phyloP scores from a whole-genome alignment of 2,888 invertebrate species.

The Bugula neritina region DNA sequence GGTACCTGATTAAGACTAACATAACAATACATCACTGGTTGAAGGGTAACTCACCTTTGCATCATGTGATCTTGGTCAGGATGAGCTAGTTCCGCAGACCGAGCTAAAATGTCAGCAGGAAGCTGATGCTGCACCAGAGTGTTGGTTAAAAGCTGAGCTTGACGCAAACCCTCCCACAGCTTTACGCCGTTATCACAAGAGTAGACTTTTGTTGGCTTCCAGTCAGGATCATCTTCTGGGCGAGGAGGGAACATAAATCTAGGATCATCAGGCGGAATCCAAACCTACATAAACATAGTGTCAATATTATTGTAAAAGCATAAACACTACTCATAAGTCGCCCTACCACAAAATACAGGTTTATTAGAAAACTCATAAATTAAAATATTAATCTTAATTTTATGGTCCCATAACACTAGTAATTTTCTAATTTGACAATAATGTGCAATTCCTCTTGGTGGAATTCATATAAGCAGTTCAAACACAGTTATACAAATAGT shows the following conservation, averaged over 20 bases:
- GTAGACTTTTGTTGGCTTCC: conserved; percentile 53
- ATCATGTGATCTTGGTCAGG: conserved; percentile 11
- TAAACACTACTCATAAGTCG: no score
- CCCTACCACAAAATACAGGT: no score
- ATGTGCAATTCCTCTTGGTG: no score
- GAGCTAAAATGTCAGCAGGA: conserved; percentile 38
- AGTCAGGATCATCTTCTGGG: conserved; percentile 45
- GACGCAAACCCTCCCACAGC: conserved; percentile 60
- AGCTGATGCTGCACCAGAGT: conserved; percentile 54
- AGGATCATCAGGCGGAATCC: conserved; percentile 31
- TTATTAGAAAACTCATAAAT: no score
- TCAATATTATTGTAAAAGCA: no score
- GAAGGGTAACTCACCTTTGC: background rate
- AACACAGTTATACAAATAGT: no score
- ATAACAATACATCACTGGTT: background rate
- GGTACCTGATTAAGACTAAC: no score
- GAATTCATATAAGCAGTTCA: no score
- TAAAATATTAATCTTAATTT: no score
- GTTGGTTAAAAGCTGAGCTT: conserved; percentile 77
- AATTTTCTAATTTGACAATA: no score
- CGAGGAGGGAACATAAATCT: conserved; percentile 31
- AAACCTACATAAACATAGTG: conserved; percentile 16
- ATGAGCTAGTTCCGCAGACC: background rate
- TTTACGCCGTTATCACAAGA: background rate
- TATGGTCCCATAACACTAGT: no score